Conservation (phyloP, 1,140 invertebrate species). For the Papilio xuthus region DNA sequence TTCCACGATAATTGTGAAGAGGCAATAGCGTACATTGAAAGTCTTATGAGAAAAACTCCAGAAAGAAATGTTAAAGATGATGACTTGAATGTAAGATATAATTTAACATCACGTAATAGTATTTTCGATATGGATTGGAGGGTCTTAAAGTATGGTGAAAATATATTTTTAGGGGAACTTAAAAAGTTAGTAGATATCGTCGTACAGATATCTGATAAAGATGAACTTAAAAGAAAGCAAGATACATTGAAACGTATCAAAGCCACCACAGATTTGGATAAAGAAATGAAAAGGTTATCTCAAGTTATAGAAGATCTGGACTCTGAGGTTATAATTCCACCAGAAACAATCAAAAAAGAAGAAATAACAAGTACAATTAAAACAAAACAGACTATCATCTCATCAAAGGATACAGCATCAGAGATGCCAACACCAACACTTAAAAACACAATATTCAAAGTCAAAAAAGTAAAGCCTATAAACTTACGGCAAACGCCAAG, state of each 20-base stretch:
- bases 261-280: slow-evolving; percentile 68
- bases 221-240: slow-evolving; percentile 61
- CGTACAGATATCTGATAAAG: slow-evolving; percentile 56
- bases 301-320: slow-evolving; percentile 74
- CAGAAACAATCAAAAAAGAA: slow-evolving; percentile 45
- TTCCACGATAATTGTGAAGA: slow-evolving; percentile 76
- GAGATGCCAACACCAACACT: slow-evolving; percentile 57
- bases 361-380: slow-evolving; percentile 52
- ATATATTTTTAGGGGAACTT: slow-evolving; percentile 74
- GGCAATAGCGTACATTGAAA: slow-evolving; percentile 70
- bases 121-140: slow-evolving; percentile 78
- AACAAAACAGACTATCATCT: slow-evolving; percentile 51
- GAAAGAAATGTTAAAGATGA: slow-evolving; percentile 57
- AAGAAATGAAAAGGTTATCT: slow-evolving; percentile 72
- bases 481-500: slow-evolving; percentile 56
- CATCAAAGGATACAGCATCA: slow-evolving; percentile 44
- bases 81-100: slow-evolving; percentile 66
- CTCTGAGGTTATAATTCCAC: slow-evolving; percentile 52
- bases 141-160: slow-evolving; percentile 77
- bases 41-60: slow-evolving; percentile 55
- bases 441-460: slow-evolving; percentile 66
- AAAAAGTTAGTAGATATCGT: slow-evolving; percentile 73
- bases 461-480: slow-evolving; percentile 71
- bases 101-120: slow-evolving; percentile 68
- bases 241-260: slow-evolving; percentile 54